These are phyloP conservation scores for Puffinus mauretanicus DNA, from an alignment of 2,113 vertebrate species.

Conservation along the genomic window DNA sequence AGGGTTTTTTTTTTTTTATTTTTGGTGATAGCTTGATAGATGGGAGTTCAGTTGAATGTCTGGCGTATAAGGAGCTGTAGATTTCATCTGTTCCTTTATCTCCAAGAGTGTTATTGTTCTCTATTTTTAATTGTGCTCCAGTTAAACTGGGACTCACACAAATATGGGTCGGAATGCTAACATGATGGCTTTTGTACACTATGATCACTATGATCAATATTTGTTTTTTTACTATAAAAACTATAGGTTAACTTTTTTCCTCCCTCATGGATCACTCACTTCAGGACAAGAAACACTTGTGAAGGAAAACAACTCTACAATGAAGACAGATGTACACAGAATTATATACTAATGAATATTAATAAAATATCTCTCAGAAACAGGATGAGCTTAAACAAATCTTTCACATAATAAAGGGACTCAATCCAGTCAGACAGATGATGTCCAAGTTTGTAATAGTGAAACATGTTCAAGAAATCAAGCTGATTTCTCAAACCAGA, in stretches of 20 bases:
- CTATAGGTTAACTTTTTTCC: not conserved
- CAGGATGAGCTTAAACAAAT: not conserved
- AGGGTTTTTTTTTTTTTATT: not conserved
- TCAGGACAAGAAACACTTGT: fast-evolving
- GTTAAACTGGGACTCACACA: not conserved
- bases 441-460: not conserved
- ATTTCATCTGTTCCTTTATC: not conserved
- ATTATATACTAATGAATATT: not conserved
- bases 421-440: not conserved
- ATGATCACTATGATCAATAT: not conserved
- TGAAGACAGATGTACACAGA: not conserved
- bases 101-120: not conserved
- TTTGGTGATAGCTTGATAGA: not conserved
- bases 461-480: not conserved
- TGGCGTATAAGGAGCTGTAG: not conserved
- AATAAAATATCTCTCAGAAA: not conserved
- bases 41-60: not conserved
- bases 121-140: not conserved
- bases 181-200: not conserved
- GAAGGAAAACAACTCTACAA: not conserved
- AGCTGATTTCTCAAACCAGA: not conserved
- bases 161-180: not conserved
- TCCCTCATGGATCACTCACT: not conserved
- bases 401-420: not conserved
- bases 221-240: not conserved